A percentile compares a stretch with the other conserved stretches of the same genome.
Conservation (phyloP, 64 coral and sea anemone species). For the Acropora yongei region DNA sequence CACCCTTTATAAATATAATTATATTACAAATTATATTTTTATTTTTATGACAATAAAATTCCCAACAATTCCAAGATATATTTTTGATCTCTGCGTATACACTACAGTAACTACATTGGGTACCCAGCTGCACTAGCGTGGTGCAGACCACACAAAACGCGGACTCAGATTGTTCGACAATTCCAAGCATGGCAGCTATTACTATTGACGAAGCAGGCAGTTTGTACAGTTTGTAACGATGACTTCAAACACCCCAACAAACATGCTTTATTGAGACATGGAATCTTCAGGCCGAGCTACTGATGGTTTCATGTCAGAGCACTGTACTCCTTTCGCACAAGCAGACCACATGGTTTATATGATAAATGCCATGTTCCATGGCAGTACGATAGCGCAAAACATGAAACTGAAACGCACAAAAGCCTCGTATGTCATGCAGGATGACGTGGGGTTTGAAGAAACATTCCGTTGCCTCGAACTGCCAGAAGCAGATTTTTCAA, state of each 20-base stretch:
- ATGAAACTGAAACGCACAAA: neutral
- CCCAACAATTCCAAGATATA: neutral
- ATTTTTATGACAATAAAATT: conserved; percentile 1
- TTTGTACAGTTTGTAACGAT: neutral
- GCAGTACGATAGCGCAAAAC: neutral
- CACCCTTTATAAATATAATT: neutral
- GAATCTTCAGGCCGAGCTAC: neutral
- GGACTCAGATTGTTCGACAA: neutral
- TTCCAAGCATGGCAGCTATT: neutral
- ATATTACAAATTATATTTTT: neutral
- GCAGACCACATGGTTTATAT: neutral
- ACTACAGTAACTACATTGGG: neutral
- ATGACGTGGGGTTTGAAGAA: neutral
- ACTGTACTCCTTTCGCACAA: neutral
- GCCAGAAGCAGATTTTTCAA: neutral
- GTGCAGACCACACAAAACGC: neutral
- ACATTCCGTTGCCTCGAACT: neutral
- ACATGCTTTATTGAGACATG: neutral
- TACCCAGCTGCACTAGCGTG: neutral
- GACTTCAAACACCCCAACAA: neutral
- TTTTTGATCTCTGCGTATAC: neutral
- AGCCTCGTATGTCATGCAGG: neutral
- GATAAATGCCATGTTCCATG: neutral
- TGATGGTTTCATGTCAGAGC: neutral
- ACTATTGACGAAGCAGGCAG: neutral